Evolutionary conservation across 2,888 invertebrate genomes (phyloP).

Genomic region (Dryobotodes eremita): DNA sequence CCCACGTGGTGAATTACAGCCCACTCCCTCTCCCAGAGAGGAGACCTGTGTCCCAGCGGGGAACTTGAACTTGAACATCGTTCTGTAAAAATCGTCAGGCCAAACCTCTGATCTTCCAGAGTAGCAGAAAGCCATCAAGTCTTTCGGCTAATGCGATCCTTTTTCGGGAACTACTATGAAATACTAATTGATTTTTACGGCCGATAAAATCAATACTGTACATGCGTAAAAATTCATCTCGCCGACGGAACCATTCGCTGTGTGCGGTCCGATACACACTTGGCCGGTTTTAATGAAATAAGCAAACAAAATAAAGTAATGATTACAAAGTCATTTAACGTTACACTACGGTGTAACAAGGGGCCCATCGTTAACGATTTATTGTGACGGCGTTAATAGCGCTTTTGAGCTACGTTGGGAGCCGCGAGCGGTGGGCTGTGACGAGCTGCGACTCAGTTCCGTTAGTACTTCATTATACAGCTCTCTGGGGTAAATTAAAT

Average conservation of each 20-base stretch:
- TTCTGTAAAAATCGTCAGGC: no score
- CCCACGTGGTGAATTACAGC: no score
- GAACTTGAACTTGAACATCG: no score
- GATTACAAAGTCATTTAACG: neutral
- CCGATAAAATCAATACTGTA: neutral
- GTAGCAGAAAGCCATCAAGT: neutral
- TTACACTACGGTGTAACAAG: slow-evolving; percentile 38
- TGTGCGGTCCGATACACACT: no score
- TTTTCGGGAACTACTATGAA: neutral
- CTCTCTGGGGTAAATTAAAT: slow-evolving; percentile 2
- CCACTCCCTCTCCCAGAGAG: no score
- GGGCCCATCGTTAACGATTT: slow-evolving; percentile 51
- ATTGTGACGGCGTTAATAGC: slow-evolving; percentile 59
- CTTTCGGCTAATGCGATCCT: neutral
- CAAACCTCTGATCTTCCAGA: neutral
- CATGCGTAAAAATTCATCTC: neutral
- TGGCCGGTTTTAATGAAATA: neutral
- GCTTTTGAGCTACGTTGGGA: slow-evolving; percentile 56
- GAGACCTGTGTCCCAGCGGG: no score
- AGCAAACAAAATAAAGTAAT: neutral
- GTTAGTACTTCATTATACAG: slow-evolving; percentile 35
- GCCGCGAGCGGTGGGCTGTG: slow-evolving; percentile 39
- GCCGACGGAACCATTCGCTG: neutral
- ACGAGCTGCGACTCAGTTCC: slow-evolving; percentile 24
- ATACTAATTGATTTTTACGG: neutral